Conservation (phyloP, 2,888 invertebrate genomes). For the Mystacides longicornis region DNA sequence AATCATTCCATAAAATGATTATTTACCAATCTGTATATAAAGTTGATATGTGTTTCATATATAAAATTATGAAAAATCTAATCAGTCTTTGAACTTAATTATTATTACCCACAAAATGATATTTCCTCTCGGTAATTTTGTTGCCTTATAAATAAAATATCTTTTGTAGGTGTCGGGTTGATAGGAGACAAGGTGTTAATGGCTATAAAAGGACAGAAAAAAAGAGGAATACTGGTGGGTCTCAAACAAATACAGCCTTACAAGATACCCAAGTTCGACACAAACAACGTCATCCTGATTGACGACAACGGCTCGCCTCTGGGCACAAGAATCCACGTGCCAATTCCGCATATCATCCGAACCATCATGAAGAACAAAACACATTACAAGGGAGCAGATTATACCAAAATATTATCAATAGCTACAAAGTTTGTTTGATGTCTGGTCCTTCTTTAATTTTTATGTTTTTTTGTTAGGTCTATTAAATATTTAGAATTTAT, state of each 20-base stretch:
- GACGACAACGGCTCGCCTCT: slow-evolving; percentile 92
- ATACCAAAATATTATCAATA: slow-evolving; percentile 86
- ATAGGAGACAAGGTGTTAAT: slow-evolving; percentile 83
- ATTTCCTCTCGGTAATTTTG: too few relatives aligned
- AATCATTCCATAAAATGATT: too few relatives aligned
- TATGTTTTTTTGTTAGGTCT: too few relatives aligned
- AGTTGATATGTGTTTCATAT: too few relatives aligned
- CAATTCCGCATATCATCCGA: slow-evolving; percentile 84
- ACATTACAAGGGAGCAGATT: slow-evolving; percentile 76
- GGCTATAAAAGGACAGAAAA: slow-evolving; percentile 92
- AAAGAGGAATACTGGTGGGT: slow-evolving; percentile 86
- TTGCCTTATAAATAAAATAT: too few relatives aligned
- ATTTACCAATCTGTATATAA: too few relatives aligned
- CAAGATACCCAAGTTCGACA: slow-evolving; percentile 85
- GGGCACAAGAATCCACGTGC: slow-evolving; percentile 91
- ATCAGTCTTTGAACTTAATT: too few relatives aligned
- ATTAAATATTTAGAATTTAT: too few relatives aligned
- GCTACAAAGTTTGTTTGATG: slow-evolving; percentile 79
- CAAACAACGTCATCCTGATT: slow-evolving; percentile 91
- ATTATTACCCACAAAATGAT: too few relatives aligned
- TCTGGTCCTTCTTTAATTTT: not conserved
- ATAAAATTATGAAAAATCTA: too few relatives aligned
- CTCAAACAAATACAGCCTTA: slow-evolving; percentile 73
- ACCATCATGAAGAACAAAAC: slow-evolving; percentile 78
- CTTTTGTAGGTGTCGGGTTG: slow-evolving; percentile 42